These are phyloP conservation scores for Zoanthus gigantus DNA, from an alignment of 92 coral and sea anemone genomes.

Conservation along the genomic window DNA sequence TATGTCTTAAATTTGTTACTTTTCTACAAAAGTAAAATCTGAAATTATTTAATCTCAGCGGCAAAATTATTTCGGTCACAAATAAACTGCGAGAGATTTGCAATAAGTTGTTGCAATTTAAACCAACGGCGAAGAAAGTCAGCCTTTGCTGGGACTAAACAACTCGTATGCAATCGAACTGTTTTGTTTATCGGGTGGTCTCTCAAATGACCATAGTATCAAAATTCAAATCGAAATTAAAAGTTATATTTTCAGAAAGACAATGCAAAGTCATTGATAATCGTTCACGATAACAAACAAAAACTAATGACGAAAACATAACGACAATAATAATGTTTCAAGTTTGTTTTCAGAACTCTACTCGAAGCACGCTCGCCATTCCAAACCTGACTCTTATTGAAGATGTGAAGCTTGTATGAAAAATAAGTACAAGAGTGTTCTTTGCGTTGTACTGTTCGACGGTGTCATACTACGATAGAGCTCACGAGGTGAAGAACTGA, in stretches of 20 bases:
- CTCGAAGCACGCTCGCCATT: neutral
- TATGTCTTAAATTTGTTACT: neutral
- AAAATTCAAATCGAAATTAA: slow-evolving; percentile 1
- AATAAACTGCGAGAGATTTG: slow-evolving; percentile 8
- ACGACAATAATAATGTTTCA: neutral
- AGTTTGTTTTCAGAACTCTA: too few species aligned
- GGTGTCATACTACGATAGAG: neutral
- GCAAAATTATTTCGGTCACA: neutral
- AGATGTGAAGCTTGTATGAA: neutral
- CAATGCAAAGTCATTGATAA: neutral
- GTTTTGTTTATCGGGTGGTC: neutral
- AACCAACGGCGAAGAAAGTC: neutral
- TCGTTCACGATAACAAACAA: slow-evolving; percentile 15
- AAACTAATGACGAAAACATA: neutral
- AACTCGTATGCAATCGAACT: neutral
- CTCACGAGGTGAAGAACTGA: neutral
- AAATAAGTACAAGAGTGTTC: neutral
- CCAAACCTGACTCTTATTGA: neutral
- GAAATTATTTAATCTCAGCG: neutral
- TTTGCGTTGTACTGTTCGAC: neutral
- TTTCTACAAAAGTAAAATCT: slow-evolving; percentile 14
- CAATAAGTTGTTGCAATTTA: neutral
- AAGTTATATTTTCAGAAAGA: neutral
- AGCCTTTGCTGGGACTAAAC: neutral
- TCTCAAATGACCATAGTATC: neutral